Evolutionary conservation across 2,888 invertebrate genomes (phyloP).

Genomic region (Automeris io): DNA sequence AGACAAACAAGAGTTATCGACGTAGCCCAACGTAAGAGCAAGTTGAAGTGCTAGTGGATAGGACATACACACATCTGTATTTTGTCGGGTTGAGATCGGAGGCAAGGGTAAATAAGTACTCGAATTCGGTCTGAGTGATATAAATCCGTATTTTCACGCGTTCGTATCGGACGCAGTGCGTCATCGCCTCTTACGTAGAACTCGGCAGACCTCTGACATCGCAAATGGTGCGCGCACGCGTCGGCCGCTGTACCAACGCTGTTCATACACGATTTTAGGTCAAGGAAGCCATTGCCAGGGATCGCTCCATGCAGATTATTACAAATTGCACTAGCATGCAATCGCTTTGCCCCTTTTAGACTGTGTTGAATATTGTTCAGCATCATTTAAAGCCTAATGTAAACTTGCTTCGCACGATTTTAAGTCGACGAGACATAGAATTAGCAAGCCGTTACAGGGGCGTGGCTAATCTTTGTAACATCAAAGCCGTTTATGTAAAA

Average conservation of each 20-base stretch:
- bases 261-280: constrained; percentile 60
- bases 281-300: constrained; percentile 59
- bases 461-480: constrained; percentile 4
- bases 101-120: too few species aligned
- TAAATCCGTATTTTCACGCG: too few species aligned
- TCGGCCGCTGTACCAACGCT: constrained; percentile 26
- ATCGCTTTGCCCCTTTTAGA: constrained; percentile 19
- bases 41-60: too few species aligned
- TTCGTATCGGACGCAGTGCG: too few species aligned
- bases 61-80: too few species aligned
- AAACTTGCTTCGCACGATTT: constrained; percentile 15
- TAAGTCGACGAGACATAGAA: constrained; percentile 1
- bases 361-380: constrained; percentile 18
- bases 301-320: constrained; percentile 48
- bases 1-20: too few species aligned
- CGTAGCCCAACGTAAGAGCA: too few species aligned
- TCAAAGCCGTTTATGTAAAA: constrained; percentile 7
- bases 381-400: constrained; percentile 20
- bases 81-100: too few species aligned
- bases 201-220: constrained; percentile 38
- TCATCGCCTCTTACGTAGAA: constrained; percentile 14
- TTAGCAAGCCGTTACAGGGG: constrained; percentile 7
- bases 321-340: constrained; percentile 29
- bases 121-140: too few species aligned
- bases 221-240: constrained; percentile 37